Evolutionary conservation across 2,113 vertebrate genomes (phyloP).

Genomic region (Nannobrachium achirus): DNA sequence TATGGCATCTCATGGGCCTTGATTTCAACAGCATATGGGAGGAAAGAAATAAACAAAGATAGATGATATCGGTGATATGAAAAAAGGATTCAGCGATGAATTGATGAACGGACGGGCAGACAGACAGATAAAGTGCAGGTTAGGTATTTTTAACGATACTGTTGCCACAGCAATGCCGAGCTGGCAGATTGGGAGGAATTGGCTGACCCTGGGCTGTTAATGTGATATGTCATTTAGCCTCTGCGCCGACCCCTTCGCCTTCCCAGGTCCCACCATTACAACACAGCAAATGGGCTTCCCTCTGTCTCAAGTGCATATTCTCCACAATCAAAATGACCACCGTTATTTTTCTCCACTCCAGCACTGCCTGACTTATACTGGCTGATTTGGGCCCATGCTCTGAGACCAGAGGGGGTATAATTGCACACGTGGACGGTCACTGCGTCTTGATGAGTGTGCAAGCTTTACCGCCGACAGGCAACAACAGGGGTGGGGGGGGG

Average conservation of each 20-base stretch:
- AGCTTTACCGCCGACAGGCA: constrained; percentile 75
- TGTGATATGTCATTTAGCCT: constrained; percentile 77
- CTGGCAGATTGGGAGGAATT: constrained; percentile 59
- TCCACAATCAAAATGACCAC: constrained; percentile 74
- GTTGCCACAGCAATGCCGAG: constrained; percentile 47
- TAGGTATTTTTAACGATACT: constrained; percentile 38
- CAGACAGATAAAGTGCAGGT: background rate
- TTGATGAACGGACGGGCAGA: constrained; percentile 40
- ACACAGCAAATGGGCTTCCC: constrained; percentile 71
- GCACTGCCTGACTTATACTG: background rate
- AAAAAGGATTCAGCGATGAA: background rate
- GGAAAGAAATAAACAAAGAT: background rate
- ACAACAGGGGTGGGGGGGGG: constrained; percentile 47
- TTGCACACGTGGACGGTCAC: constrained; percentile 76
- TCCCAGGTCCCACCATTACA: constrained; percentile 49
- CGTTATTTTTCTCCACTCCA: constrained; percentile 70
- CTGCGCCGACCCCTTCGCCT: constrained; percentile 63
- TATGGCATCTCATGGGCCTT: constrained; percentile 7
- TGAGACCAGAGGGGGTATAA: constrained; percentile 73
- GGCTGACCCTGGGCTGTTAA: constrained; percentile 66
- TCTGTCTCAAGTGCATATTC: constrained; percentile 82
- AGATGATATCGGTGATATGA: constrained; percentile 1
- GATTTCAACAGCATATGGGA: constrained; percentile 17
- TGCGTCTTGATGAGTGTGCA: constrained; percentile 77
- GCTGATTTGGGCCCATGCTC: constrained; percentile 67